Conservation (phyloP, 2,797 vertebrate genomes). For the Trachurus trachurus region DNA sequence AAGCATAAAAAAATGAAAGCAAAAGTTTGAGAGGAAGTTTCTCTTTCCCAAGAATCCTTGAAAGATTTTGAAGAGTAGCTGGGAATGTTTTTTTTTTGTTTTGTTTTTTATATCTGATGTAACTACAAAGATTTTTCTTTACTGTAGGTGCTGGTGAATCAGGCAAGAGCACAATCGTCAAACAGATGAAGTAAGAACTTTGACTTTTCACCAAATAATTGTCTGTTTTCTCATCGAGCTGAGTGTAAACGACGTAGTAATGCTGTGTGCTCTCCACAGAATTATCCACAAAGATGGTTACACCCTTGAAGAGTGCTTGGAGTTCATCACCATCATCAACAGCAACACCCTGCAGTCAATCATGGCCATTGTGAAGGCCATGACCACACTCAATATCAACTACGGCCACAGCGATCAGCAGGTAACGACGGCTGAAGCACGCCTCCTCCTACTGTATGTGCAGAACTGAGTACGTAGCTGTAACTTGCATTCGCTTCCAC, state of each 20-base stretch:
- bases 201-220: neutral
- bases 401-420: slow-evolving; percentile 92
- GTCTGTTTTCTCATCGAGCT: neutral
- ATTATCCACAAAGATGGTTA: slow-evolving; percentile 99
- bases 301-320: slow-evolving; percentile 95
- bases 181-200: slow-evolving; percentile 98
- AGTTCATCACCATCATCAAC: slow-evolving; percentile 97
- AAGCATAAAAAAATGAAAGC: slow-evolving; percentile 1
- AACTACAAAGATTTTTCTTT: slow-evolving; percentile 19
- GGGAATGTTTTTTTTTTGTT: no score
- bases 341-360: slow-evolving; percentile 98
- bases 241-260: slow-evolving; percentile 1
- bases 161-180: slow-evolving; percentile 98
- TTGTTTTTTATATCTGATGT: neutral
- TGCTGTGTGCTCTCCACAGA: slow-evolving; percentile 76
- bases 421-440: slow-evolving; percentile 74
- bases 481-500: neutral
- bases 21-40: neutral
- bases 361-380: slow-evolving; percentile 95
- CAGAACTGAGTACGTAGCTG: neutral
- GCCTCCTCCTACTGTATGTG: neutral
- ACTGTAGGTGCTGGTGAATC: slow-evolving; percentile 96
- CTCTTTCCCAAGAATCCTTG: neutral
- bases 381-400: slow-evolving; percentile 93
- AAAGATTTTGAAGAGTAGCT: neutral